These are phyloP conservation scores for Triops longicaudatus DNA, from an alignment of 1,140 invertebrate species.

Conservation along the genomic window DNA sequence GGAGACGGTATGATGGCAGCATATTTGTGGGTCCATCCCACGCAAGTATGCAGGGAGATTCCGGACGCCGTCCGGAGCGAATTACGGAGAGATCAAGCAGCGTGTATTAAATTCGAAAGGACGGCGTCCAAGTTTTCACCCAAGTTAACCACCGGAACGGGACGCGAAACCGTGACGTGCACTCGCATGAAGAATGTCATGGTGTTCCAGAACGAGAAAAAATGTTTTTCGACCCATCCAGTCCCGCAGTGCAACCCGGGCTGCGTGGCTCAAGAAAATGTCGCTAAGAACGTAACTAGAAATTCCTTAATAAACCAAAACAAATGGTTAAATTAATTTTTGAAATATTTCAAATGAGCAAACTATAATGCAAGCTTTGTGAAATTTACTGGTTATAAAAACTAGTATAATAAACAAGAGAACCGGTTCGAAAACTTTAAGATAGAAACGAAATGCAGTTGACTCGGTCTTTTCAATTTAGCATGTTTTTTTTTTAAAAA, in stretches of 20 bases:
- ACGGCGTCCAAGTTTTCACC: neutral
- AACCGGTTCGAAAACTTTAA: no score
- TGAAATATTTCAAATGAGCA: no score
- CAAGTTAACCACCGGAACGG: slow-evolving; percentile 1
- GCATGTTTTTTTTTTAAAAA: no score
- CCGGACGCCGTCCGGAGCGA: slow-evolving; percentile 24
- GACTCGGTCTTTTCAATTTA: no score
- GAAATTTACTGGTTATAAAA: no score
- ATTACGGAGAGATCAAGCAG: slow-evolving; percentile 2
- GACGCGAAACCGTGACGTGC: slow-evolving; percentile 4
- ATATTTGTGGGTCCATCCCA: neutral
- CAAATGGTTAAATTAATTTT: no score
- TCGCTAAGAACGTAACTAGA: slow-evolving; percentile 23
- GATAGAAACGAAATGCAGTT: no score
- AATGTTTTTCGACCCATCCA: slow-evolving; percentile 21
- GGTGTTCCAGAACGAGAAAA: slow-evolving; percentile 13
- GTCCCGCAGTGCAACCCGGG: slow-evolving; percentile 19
- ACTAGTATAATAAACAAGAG: neutral
- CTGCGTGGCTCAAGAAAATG: neutral
- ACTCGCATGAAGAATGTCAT: slow-evolving; percentile 17
- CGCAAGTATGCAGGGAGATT: slow-evolving; percentile 5
- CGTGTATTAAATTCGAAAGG: slow-evolving; percentile 17
- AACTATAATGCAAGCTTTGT: no score
- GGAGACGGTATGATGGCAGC: slow-evolving; percentile 21
- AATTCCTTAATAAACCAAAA: no score